A percentile compares a stretch with the other conserved stretches of the same genome.
Conservation (phyloP, 1,140 invertebrate genomes). For the Bombus superbus region DNA sequence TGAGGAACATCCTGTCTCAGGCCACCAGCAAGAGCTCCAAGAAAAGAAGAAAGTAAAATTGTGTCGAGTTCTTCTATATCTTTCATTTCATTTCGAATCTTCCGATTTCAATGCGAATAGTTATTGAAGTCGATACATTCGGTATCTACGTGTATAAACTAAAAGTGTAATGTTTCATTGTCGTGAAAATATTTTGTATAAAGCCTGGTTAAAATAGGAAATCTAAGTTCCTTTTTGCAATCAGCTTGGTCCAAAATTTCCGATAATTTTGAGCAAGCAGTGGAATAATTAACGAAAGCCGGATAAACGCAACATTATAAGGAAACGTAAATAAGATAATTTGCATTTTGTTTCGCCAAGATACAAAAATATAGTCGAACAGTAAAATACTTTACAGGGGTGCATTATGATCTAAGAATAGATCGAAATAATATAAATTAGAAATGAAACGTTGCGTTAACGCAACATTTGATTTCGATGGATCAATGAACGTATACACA, state of each 20-base stretch:
- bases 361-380: too few species aligned
- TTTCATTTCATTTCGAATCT: neutral
- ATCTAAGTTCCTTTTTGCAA: too few species aligned
- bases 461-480: neutral
- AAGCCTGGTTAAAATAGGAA: neutral
- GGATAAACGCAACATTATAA: too few species aligned
- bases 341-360: too few species aligned
- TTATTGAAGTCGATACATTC: neutral
- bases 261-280: too few species aligned
- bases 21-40: neutral
- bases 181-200: neutral
- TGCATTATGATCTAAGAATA: neutral
- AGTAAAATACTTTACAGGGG: too few species aligned
- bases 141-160: neutral
- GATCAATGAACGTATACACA: neutral
- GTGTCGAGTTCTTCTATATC: neutral
- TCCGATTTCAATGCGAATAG: neutral
- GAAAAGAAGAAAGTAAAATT: neutral
- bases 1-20: neutral
- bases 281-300: too few species aligned
- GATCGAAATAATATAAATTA: neutral
- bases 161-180: neutral
- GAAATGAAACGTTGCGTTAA: neutral
- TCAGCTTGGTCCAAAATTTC: too few species aligned
- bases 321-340: too few species aligned